A percentile compares a stretch with the other conserved stretches of the same genome.
phyloP scores from a whole-genome alignment of 2,113 vertebrate genomes.

The Archilochus colubris region DNA sequence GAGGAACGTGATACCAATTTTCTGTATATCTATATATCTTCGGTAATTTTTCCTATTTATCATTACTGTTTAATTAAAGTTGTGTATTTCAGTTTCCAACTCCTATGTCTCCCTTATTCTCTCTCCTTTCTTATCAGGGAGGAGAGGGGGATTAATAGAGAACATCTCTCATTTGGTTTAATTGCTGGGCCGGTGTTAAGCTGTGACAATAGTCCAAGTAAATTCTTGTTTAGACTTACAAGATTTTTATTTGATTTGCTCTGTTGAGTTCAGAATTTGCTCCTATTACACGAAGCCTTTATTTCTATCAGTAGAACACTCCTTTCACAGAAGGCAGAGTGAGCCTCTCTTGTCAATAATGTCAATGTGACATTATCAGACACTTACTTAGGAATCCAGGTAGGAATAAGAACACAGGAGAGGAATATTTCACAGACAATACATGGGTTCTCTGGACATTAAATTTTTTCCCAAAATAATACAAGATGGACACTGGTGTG shows the following conservation, averaged over 20 bases:
- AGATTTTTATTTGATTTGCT: not conserved
- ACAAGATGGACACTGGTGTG: not conserved
- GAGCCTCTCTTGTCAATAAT: not conserved
- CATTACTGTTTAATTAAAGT: no score
- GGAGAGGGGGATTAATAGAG: no score
- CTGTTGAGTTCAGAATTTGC: not conserved
- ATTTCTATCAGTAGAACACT: not conserved
- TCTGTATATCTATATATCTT: no score
- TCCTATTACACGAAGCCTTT: not conserved
- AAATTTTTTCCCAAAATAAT: not conserved
- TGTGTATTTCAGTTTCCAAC: no score
- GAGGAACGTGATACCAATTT: no score
- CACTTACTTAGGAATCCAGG: not conserved
- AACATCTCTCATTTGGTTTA: no score
- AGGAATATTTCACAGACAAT: not conserved
- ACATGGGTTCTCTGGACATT: not conserved
- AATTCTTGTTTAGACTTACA: not conserved
- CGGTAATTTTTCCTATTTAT: no score
- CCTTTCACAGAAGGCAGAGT: not conserved
- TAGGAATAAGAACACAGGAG: not conserved
- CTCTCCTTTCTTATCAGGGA: no score
- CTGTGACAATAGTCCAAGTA: not conserved
- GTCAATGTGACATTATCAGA: not conserved
- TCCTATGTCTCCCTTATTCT: no score
- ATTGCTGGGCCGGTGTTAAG: no score